Evolutionary conservation across 1,140 invertebrate genomes (phyloP).

Genomic region (Platyura marginata): DNA sequence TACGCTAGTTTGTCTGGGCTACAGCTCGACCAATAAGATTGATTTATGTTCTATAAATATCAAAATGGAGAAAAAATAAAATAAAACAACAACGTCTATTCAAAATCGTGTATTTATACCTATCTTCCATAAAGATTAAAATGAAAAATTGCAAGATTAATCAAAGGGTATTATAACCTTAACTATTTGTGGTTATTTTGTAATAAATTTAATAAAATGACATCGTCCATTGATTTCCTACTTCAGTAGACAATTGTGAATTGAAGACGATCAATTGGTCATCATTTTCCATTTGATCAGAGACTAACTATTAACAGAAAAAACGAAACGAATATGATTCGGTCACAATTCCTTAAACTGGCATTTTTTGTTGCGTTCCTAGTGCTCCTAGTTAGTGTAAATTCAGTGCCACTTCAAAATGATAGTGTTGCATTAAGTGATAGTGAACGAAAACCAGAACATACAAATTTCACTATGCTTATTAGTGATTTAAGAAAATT

Average conservation of each 20-base stretch:
- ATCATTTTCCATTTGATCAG: neutral
- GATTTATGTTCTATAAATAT: neutral
- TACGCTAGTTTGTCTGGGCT: too few relatives aligned
- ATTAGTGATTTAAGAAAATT: neutral
- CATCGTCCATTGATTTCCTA: neutral
- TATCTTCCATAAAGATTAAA: neutral
- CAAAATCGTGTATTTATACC: neutral
- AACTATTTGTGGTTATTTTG: neutral
- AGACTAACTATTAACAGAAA: neutral
- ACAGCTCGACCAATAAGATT: too few relatives aligned
- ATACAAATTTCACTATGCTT: neutral
- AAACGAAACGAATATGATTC: neutral
- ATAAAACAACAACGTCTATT: neutral
- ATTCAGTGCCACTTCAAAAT: neutral
- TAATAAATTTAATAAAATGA: neutral
- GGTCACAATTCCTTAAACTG: neutral
- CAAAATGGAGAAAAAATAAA: neutral
- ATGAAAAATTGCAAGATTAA: neutral
- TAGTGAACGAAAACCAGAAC: neutral
- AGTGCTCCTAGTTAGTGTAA: neutral
- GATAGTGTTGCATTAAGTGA: neutral
- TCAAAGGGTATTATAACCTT: neutral
- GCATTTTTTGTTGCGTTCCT: neutral
- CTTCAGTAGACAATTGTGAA: neutral
- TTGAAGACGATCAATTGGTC: neutral